These are phyloP conservation scores for Helicolenus hilgendorfi DNA, from an alignment of 2,797 vertebrate species.

Conservation along the genomic window DNA sequence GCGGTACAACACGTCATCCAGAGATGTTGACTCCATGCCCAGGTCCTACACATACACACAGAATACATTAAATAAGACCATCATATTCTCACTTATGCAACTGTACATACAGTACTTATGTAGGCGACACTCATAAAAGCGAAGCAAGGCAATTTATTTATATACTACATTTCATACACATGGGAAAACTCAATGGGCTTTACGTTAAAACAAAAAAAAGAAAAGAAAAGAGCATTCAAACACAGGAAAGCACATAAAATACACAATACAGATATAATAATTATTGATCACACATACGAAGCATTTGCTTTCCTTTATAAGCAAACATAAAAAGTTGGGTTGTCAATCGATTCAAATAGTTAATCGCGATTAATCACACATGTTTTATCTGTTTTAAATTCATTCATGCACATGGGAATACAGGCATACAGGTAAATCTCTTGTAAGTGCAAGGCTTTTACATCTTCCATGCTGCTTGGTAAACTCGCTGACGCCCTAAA, in stretches of 20 bases:
- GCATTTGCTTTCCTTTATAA: not conserved
- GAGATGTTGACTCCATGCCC: slow-evolving; percentile 98
- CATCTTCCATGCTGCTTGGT: slow-evolving; percentile 4
- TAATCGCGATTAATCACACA: too few relatives aligned
- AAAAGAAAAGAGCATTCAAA: not conserved
- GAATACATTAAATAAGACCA: slow-evolving; percentile 20
- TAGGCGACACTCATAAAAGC: not conserved
- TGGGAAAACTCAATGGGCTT: not conserved
- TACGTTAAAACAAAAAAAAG: not conserved
- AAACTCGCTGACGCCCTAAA: slow-evolving; percentile 1
- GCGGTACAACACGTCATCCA: slow-evolving; percentile 97
- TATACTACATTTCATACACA: not conserved
- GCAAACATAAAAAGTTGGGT: not conserved
- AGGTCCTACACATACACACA: slow-evolving; percentile 91
- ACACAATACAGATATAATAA: not conserved
- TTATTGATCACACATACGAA: not conserved
- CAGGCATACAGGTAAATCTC: not conserved
- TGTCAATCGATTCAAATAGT: too few relatives aligned
- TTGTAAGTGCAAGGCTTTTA: not conserved
- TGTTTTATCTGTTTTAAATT: not conserved
- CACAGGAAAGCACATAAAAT: not conserved
- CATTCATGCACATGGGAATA: not conserved
- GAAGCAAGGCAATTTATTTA: not conserved
- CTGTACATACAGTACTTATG: not conserved
- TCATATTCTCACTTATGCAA: not conserved